phyloP scores from a whole-genome alignment of 1,140 invertebrate genomes.

The Episyrphus balteatus region DNA sequence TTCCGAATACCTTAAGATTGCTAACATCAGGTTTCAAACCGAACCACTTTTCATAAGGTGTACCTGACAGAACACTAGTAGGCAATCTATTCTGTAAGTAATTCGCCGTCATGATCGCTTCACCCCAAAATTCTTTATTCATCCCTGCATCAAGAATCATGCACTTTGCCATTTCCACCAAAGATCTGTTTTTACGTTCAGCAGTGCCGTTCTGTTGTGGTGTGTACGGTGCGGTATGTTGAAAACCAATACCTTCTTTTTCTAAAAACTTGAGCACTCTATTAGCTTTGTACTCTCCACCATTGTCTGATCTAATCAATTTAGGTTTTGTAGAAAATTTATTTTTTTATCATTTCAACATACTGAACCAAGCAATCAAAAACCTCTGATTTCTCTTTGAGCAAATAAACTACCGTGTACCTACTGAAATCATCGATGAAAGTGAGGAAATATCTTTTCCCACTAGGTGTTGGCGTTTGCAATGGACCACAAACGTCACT shows the following conservation, averaged over 20 bases:
- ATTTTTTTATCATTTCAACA: too few relatives aligned
- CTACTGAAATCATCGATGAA: too few relatives aligned
- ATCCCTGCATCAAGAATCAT: slow-evolving; percentile 17
- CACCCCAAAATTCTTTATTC: slow-evolving; percentile 35
- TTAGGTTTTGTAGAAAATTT: not conserved
- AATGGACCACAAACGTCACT: too few relatives aligned
- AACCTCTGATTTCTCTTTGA: too few relatives aligned
- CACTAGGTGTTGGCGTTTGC: too few relatives aligned
- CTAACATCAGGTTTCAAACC: too few relatives aligned
- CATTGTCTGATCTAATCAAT: slow-evolving; percentile 1
- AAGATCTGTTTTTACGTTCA: slow-evolving; percentile 25
- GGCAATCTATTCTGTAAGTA: slow-evolving; percentile 4
- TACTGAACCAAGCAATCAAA: too few relatives aligned
- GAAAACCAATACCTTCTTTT: too few relatives aligned
- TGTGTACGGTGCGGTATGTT: slow-evolving; percentile 12
- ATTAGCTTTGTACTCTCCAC: slow-evolving; percentile 1
- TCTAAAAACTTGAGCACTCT: not conserved
- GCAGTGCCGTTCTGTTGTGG: slow-evolving; percentile 36
- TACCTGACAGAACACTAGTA: slow-evolving; percentile 6
- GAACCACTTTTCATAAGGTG: too few relatives aligned
- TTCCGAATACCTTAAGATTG: too few relatives aligned
- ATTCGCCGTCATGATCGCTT: slow-evolving; percentile 34
- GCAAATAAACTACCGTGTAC: too few relatives aligned
- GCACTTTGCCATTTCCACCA: slow-evolving; percentile 24
- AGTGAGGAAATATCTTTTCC: too few relatives aligned